Percentiles rank a stretch among this genome's conserved stretches.
These are phyloP conservation scores for Ladona fulva DNA, from an alignment of 1,140 invertebrate genomes.

Conservation along the genomic window DNA sequence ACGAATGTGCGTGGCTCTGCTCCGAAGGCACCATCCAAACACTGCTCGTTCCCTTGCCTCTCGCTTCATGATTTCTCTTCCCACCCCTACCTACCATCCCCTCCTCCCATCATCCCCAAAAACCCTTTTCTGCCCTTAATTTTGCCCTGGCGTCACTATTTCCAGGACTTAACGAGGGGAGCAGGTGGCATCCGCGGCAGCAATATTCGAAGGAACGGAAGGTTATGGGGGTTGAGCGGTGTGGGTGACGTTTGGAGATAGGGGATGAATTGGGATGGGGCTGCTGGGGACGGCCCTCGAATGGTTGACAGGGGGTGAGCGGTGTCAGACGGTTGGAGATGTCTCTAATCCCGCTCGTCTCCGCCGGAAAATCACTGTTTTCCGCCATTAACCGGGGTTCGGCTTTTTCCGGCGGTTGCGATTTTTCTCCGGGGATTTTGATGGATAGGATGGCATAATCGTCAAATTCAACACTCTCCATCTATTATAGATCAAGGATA, in stretches of 20 bases:
- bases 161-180: constrained; percentile 2
- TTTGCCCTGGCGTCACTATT: not conserved
- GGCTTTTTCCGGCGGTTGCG: too few relatives aligned
- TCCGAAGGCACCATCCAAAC: not conserved
- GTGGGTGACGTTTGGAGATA: not conserved
- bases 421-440: too few relatives aligned
- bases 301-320: too few relatives aligned
- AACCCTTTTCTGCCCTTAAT: not conserved
- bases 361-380: too few relatives aligned
- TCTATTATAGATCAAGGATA: too few relatives aligned
- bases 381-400: too few relatives aligned
- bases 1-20: too few relatives aligned
- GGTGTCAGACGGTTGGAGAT: too few relatives aligned
- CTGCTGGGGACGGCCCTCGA: not conserved
- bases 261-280: not conserved
- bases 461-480: too few relatives aligned
- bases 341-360: too few relatives aligned
- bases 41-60: not conserved
- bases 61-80: not conserved
- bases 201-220: not conserved
- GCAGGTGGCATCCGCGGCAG: not conserved
- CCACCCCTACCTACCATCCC: not conserved
- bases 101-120: not conserved
- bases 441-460: too few relatives aligned
- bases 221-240: not conserved